A percentile compares a stretch with the other conserved stretches of the same genome.
Evolutionary conservation across 2,888 invertebrate genomes (phyloP).

Genomic region (Meteorus colon): DNA sequence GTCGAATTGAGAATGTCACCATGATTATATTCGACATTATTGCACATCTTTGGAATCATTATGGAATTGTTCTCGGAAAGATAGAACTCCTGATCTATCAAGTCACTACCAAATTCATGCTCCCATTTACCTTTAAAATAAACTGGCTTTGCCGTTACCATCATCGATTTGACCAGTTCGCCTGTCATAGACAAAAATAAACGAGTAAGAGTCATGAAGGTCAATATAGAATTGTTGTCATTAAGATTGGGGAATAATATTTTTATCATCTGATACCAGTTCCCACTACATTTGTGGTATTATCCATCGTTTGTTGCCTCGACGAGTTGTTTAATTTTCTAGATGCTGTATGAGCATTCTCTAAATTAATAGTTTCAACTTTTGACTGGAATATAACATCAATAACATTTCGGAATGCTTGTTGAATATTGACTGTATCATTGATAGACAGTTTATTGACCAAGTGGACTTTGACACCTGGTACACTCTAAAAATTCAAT

Average conservation of each 20-base stretch:
- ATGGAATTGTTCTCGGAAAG: neutral
- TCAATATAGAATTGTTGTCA: neutral
- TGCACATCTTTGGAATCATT: neutral
- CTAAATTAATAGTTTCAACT: neutral
- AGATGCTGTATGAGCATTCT: neutral
- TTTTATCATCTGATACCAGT: neutral
- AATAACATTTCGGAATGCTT: neutral
- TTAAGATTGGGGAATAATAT: neutral
- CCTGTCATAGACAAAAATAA: neutral
- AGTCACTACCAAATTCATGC: neutral
- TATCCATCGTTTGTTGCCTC: neutral
- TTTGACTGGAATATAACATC: neutral
- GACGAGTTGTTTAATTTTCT: neutral
- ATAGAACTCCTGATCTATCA: neutral
- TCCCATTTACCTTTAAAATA: neutral
- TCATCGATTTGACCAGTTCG: neutral
- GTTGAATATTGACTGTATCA: neutral
- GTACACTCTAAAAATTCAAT: neutral
- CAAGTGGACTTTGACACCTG: neutral
- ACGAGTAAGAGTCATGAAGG: no score
- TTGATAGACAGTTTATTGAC: neutral
- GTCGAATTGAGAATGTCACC: neutral
- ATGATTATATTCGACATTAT: neutral
- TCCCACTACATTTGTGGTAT: neutral
- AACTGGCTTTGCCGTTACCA: neutral